Conservation (phyloP, 2,797 vertebrate species). For the Gambelia wislizenii region DNA sequence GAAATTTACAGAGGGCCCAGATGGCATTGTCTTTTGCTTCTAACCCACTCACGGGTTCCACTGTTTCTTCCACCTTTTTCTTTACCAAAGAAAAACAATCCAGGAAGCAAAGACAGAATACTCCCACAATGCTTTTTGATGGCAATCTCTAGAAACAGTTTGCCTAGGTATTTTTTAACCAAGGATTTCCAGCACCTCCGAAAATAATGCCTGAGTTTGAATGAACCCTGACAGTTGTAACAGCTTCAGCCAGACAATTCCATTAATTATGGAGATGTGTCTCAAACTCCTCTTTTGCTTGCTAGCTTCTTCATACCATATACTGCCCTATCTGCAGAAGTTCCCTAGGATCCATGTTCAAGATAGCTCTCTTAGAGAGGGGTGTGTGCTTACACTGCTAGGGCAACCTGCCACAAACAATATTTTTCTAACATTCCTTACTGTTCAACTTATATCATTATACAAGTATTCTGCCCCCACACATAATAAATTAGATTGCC, state of each 20-base stretch:
- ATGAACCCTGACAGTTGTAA: not conserved
- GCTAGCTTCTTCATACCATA: slow-evolving; percentile 1
- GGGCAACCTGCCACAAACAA: not conserved
- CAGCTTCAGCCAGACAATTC: not conserved
- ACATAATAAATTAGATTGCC: not conserved
- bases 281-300: not conserved
- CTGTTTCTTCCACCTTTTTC: not conserved
- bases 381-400: not conserved
- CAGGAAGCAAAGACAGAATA: not conserved
- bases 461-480: not conserved
- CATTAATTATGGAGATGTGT: not conserved
- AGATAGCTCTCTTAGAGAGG: not conserved
- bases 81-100: not conserved
- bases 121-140: not conserved
- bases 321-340: not conserved
- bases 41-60: not conserved
- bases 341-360: not conserved
- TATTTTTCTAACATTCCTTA: slow-evolving; percentile 6
- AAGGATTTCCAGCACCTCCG: slow-evolving; percentile 4
- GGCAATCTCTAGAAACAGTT: not conserved
- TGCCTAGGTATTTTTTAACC: not conserved
- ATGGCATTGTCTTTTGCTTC: not conserved
- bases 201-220: not conserved
- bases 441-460: not conserved
- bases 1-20: not conserved